Evolutionary conservation across 2,888 invertebrate genomes (phyloP).

Genomic region (Lysandra coridon): DNA sequence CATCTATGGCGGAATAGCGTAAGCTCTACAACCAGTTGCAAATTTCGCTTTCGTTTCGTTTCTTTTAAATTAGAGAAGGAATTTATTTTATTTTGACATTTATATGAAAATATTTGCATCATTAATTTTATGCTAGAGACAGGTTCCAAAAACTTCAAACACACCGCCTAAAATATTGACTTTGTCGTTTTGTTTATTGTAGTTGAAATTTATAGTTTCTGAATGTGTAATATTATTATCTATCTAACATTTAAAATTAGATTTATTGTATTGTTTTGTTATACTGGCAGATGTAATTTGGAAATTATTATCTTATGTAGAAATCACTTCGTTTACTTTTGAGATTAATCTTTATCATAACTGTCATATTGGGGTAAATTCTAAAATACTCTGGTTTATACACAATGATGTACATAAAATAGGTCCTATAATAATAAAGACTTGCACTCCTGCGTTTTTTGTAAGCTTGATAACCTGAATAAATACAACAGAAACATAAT

Average conservation of each 20-base stretch:
- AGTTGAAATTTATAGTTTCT: not conserved
- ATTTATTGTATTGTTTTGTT: not conserved
- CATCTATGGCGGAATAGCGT: conserved; percentile 25
- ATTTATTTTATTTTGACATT: conserved; percentile 8
- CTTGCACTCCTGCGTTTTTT: not conserved
- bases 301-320: no score
- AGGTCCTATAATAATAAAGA: not conserved
- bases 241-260: not conserved
- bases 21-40: not conserved
- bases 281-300: not conserved
- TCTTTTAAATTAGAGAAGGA: not conserved
- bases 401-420: no score
- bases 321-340: not conserved
- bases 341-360: no score
- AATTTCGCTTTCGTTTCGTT: conserved; percentile 8
- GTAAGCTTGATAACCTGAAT: not conserved
- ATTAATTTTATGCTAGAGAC: conserved; percentile 2
- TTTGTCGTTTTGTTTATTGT: not conserved
- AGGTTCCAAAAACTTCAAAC: not conserved
- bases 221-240: not conserved
- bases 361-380: not conserved
- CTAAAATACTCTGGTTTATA: not conserved
- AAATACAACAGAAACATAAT: not conserved
- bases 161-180: not conserved
- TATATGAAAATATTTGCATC: not conserved